Base-by-base conservation (phyloP, 2,888 invertebrate genomes). In the Eupithecia exiguata region DNA sequence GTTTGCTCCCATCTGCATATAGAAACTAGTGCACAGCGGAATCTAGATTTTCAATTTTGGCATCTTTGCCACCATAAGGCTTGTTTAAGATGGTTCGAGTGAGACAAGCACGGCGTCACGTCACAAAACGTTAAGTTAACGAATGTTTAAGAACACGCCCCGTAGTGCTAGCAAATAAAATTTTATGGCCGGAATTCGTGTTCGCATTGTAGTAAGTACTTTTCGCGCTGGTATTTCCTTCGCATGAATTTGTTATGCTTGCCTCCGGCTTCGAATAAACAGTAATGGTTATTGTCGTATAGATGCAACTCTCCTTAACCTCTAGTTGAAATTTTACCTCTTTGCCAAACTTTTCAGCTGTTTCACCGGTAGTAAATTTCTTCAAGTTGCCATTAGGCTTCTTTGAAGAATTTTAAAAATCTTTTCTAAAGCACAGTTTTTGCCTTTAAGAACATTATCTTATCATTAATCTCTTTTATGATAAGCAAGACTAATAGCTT, bases 131-230 rank as follows among this genome's bases (percentile, higher is more conserved):
- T 75, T 49, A 49, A 49, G 49, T 49, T 58, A 58, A 58, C 58
- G 58, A 58, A 53, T n/a, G 49, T n/a, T 69, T 71, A 53, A 14
- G 71, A 79, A 78, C 76, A 77, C 75, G 70, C 77, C 79, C 76
- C 75, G 74, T 74, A 76, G 75, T 70, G 78, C 77, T 79, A 75
- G 72, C 78, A 78, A 81, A 83, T 83, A 83, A 80, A 82, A 78
- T 82, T 82, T 82, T 83, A 83, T 79, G 69, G 73, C 74, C 70
- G 58, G 76, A 80, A 82, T 81, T 82, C 79, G 78, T 81, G 83
- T 83, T 82, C 77, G 77, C 79, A 74, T 78, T 77, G 77, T 77
- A 79, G 74, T 80, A 78, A 82, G 79, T 78, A 81, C 79, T 75
- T 82, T 75, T 78, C 74, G 63, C 74, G 71, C 71, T 77, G 75